Evolutionary conservation across 2,888 invertebrate genomes (phyloP), one percentile per base, ranked within the genome.

Genomic region (Drosophila setosimentum): DNA sequence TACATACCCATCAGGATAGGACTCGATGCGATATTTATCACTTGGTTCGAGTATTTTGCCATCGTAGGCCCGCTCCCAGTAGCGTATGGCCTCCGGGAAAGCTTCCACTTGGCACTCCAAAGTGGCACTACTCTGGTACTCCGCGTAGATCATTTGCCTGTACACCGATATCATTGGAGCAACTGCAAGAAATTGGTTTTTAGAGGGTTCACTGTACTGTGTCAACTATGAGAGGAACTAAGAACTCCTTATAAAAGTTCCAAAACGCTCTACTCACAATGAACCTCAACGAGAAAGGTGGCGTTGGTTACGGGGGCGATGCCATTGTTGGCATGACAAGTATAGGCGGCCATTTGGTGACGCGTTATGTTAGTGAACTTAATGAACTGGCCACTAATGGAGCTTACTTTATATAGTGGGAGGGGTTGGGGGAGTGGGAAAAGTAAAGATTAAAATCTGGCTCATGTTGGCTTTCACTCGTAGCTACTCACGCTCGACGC

Each of bases 91-190:
- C 86, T 97, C 96, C 0, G 98, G 98, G 93, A 96, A 98, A 0
- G 97, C 97, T 94, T 98, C 98, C 30, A 97, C 95, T 93, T 97
- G 96, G 91, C 98, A 98, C 92, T 97, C 97, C 48, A 98, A 93
- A 48, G 95, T 94, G 1, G 95, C 97, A 2, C 95, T 95, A 50
- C 94, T 94, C 76, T 96, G 96, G 86, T 96, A 95, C 49, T 95
- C 94, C 0, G 96, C 96, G 57, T 96, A 96, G 63, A 97, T 95
- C 91, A 95, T 94, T 91, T 96, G 96, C 87, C 96, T 96, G 61
- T 95, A 95, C 40, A 98, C 96, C 61, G 96, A 94, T 82, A 98
- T 97, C 92, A 96, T 95, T 1, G 98, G 98, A 55, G 97, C 95
- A 93, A 98, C 98, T 98, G 94, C n/a, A 93, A 62, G 16, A 1